Evolutionary conservation across 2,113 vertebrate genomes (phyloP), one percentile per base, ranked within the genome.

Genomic region (Trachemys scripta): DNA sequence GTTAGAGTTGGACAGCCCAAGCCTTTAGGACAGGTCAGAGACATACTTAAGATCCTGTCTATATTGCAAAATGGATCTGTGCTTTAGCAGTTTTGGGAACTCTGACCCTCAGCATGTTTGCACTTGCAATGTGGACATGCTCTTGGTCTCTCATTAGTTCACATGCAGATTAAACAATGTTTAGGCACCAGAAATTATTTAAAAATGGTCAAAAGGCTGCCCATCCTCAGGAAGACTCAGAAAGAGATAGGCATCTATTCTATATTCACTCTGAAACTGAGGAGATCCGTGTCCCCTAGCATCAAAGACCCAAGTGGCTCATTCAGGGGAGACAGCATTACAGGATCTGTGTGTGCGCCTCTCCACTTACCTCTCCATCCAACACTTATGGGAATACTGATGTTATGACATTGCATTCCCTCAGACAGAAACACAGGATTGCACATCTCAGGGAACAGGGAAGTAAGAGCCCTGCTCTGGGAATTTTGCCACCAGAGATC

Each of bases 401-500:
- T 38, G 35, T 72, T 51, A 38, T 29, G 4, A n/a, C 2, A 35
- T 25, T 91, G 51, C 17, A 35, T 62, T 82, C 10, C 38, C 38
- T 76, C 11, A 76, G 38, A 45, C 72, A 45, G 72, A 76, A 91
- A 0, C 2, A 22, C 57, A 80, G 88, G 8, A 22, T 80, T 57
- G 65, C 4, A 6, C 49, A 51, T 42, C 12, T 84, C 51, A 3
- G 19, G 3, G 14, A 69, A 81, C 47, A 57, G 80, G 78, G 42
- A 56, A 78, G 83, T 54, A 42, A 7, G 27, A 59, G 13, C 3
- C 35, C 3, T 62, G 0, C 20, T 8, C n/a, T 51, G 20, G 17
- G 45, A 69, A 1, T 57, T 45, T 22, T 65, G 25, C 50, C 59
- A 50, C 35, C 5, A 13, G 2, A 0, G 10, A 19, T 10, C 0